Base-by-base conservation (phyloP, 2,113 vertebrate genomes). In the Stictonetta naevosa region DNA sequence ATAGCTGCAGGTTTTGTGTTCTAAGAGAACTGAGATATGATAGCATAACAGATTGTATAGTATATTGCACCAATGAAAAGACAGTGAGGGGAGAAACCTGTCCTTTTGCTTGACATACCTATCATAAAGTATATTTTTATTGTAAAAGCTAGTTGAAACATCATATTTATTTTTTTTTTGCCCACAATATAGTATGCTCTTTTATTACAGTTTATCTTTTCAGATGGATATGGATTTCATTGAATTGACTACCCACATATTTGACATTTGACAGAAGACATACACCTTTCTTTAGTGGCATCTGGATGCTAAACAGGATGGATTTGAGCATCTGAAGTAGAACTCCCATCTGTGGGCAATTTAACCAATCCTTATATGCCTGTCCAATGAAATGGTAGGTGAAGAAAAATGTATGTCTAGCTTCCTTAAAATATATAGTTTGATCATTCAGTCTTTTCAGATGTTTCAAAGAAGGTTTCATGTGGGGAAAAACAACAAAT, bases 1-100 rank as follows among this genome's bases (percentile, higher is more conserved):
- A 93, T 68, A 96, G 78, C 89, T 97, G n/a, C 68, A 84, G 83
- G 71, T 97, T 92, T 86, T 95, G 71, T 93, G 86, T 97, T 97
- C 93, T 40, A 88, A 90, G 69, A 86, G 23, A 90, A 86, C 2
- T 38, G 16, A 97, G 90, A 89, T 94, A 95, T 3, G 31, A 96
- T 77, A 94, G 34, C 68, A 97, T 94, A 97, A 96, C 97, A 97
- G 28, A 95, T 93, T 90, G 81, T 89, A 90, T 83, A 86, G 38
- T 75, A 74, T 94, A 95, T 63, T 91, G n/a, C 79, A 94, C 89
- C 90, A 92, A 92, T 96, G 94, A 96, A 97, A 96, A 71, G 36
- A 63, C 89, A 92, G 56, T 87, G 52, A 87, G 23, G 42, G 34
- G 58, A 96, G 86, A 97, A 94, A 53, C 53, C 88, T 94, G 64